Evolutionary conservation across 2,113 vertebrate genomes (phyloP), one percentile per base, ranked within the genome.

Genomic region (Montifringilla adamsi): DNA sequence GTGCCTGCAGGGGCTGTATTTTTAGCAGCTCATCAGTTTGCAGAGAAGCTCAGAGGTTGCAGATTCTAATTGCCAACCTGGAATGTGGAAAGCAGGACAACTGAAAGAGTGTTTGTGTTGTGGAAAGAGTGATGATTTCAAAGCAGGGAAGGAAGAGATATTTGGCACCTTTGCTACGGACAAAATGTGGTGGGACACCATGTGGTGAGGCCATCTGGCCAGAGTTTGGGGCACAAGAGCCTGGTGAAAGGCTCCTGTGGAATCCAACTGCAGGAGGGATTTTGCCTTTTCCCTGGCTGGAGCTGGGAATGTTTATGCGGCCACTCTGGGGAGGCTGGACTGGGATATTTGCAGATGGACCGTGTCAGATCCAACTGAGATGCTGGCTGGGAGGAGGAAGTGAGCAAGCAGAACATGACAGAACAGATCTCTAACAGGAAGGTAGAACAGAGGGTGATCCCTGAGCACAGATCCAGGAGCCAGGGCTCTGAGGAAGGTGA

Each of bases 11-110:
- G 97, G 96, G 97, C 92, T 97, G 85, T 98, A 98, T 98, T 98
- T 98, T 98, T 98, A 98, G 97, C 90, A 97, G 92, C 97, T 98
- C 97, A 96, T 97, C 97, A 97, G 91, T 97, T 97, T 96, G 94
- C 17, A 30, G 94, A 97, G 91, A 96, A 95, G 86, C 97, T 96
- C 80, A 79, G 96, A 97, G 97, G 97, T 96, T 98, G 97, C 91
- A 90, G 86, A 96, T 91, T 97, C 96, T 98, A 98, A 98, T 98
- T 98, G 97, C 90, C 89, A 97, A 95, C 89, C 69, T 95, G 92
- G 46, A 87, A 93, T 22, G 47, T 75, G 55, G 91, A 97, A 96
- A 97, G 89, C 94, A 70, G 96, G 93, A 96, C 75, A 85, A 78
- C 53, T 49, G 72, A 77, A 77, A 80, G 58, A 58, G 41, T 55